Evolutionary conservation across 2,888 invertebrate genomes (phyloP).

Genomic region (Trilocha varians): DNA sequence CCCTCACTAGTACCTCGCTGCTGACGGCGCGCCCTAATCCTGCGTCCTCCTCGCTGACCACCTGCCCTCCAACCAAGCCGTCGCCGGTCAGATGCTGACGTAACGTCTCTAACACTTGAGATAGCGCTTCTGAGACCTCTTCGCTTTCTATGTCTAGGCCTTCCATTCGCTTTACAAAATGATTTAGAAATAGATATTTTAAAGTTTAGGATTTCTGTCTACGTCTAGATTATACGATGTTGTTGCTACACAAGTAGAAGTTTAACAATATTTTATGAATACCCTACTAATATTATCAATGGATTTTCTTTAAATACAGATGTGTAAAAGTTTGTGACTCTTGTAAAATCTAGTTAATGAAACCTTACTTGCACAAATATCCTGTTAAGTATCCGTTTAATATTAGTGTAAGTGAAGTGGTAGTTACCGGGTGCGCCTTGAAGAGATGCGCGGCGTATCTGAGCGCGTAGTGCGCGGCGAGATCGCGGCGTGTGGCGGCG

Average conservation of each 20-base stretch:
- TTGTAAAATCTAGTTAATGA: too few relatives aligned
- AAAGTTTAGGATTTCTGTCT: conserved; percentile 1
- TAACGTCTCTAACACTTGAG: conserved; percentile 46
- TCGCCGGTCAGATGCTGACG: conserved; percentile 42
- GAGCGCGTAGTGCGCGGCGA: conserved; percentile 57
- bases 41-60: conserved; percentile 27
- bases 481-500: conserved; percentile 8
- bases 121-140: conserved; percentile 49
- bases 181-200: not conserved
- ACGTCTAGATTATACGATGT: too few relatives aligned
- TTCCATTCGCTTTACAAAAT: conserved; percentile 42
- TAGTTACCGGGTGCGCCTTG: conserved; percentile 51
- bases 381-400: too few relatives aligned
- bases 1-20: conserved; percentile 45
- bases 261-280: too few relatives aligned
- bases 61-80: conserved; percentile 18
- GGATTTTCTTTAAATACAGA: too few relatives aligned
- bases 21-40: conserved; percentile 44
- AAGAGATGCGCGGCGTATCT: conserved; percentile 54
- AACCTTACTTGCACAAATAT: too few relatives aligned
- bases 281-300: too few relatives aligned
- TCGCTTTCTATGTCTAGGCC: conserved; percentile 53
- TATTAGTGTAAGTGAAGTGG: too few relatives aligned
- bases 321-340: too few relatives aligned
- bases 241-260: too few relatives aligned